Base-by-base conservation (phyloP, 2,797 vertebrate genomes). In the Falco columbarius region DNA sequence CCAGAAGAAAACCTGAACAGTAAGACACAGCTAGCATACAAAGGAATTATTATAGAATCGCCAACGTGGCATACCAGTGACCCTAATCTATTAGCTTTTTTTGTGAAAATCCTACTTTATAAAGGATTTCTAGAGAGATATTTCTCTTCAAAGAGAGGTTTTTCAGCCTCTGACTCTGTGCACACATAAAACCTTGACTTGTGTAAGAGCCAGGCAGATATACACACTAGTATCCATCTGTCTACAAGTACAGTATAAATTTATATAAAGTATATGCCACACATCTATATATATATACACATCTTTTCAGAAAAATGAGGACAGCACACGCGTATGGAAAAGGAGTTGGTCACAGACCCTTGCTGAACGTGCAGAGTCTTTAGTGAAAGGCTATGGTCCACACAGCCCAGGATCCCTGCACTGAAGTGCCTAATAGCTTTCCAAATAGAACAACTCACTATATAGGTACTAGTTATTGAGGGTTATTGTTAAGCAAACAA, bases 401-500 rank as follows among this genome's bases (percentile, higher is more conserved):
- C 38, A 13, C 63, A 68, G 34, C 63, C 34, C 63, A n/a, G 18
- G 42, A 49, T 38, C 32, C 40, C 32, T 29, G 40, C 32, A 22
- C 32, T 56, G 34, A 26, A 70, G 92, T 56, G 65, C 72, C 93
- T 49, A 18, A 77, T 32, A 54, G 44, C 34, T 44, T 74, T 47
- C 29, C 26, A 56, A 42, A 34, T 30, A 54, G 79, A 52, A 55
- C 44, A 26, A 34, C 65, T 77, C 21, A 18, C 59, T 58, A 56
- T 80, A 24, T 20, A 87, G 62, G 51, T 20, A 11, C 3, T 42
- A 75, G 44, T 59, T 90, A 95, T 34, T 87, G 89, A 81, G 95
- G 93, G 89, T 97, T 97, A 40, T 96, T 88, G 96, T 96, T 88
- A 65, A 96, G 97, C 93, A 94, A 70, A 97, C 91, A 36, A 76